Base-by-base conservation (phyloP, 1,140 invertebrate genomes). In the Pseudomyrmex sp. region DNA sequence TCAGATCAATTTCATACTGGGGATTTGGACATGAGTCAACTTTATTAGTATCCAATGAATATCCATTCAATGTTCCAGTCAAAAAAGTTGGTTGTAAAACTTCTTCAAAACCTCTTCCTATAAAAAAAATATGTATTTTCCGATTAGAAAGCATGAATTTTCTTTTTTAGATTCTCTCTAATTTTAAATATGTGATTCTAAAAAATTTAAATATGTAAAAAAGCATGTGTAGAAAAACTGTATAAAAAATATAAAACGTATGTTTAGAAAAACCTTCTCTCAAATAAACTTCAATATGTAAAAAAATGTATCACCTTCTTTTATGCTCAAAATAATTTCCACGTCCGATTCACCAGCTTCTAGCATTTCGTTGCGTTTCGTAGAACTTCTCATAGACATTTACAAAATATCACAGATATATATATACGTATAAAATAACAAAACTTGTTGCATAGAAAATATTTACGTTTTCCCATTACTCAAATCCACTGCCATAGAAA, bases 311-410 rank as follows among this genome's bases (percentile, higher is more conserved):
- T 90, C 91, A 92, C 95, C 95, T 92, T 95, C 94, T 89, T 94
- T 94, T 63, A 95, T 92, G n/a, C 92, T 92, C 3, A 95, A 85
- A 76, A 95, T 93, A 63, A 95, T 92, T 86, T 95, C 93, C 63
- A 95, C 90, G 70, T 93, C 92, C 70, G 92, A 91, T 68, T 91
- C 93, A 4, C 72, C 84, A 35, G 95, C 87, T 73, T 95, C 93
- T 73, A 95, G 93, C 95, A 95, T 95, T 72, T 56, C 59, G 62
- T 85, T 13, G 3, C 9, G 52, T 84, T 70, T 52, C 54, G 72
- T 88, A 76, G 79, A 76, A 75, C 35, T 35, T 35, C 35, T 35
- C 35, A 35, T 35, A 35, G 35, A 35, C 4, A 35, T 35, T 35
- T 35, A 35, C 35, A 35, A 35, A 35, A 35, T 35, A 35, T 35